These are phyloP conservation scores for Toxotes chatareus DNA, from an alignment of 2,113 vertebrate genomes.

Conservation along the genomic window DNA sequence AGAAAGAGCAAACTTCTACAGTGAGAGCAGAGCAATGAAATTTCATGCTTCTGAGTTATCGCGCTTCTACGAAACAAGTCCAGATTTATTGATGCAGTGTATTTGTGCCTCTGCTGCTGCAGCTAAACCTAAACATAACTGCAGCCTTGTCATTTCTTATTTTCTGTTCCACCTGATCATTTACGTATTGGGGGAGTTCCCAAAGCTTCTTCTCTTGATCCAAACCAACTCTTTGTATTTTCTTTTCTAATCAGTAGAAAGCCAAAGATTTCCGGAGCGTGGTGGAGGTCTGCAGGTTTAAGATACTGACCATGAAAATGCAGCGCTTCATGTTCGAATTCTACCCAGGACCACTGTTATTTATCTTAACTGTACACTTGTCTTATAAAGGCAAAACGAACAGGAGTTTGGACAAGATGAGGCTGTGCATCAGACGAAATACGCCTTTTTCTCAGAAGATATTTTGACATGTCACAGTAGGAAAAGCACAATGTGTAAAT, in stretches of 20 bases:
- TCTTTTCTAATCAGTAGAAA: no score
- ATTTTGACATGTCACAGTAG: neutral
- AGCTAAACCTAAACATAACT: neutral
- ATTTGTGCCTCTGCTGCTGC: neutral
- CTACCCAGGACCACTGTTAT: neutral
- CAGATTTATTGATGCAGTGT: neutral
- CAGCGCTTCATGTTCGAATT: neutral
- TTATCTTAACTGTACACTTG: neutral
- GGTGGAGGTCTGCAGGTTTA: neutral
- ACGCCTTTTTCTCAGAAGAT: neutral
- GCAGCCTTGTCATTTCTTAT: neutral
- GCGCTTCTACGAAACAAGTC: neutral
- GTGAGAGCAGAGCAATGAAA: neutral
- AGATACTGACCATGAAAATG: neutral
- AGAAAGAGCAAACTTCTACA: neutral
- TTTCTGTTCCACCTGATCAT: neutral
- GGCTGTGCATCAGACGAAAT: neutral
- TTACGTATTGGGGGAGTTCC: neutral
- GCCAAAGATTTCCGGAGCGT: neutral
- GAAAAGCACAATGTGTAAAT: slow-evolving; percentile 3
- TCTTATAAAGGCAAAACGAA: neutral
- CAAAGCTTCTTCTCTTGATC: neutral
- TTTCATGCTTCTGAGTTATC: slow-evolving; percentile 4
- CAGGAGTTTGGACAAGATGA: neutral
- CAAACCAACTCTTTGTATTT: neutral